These are phyloP conservation scores for Psilanteris sp. DNA, from an alignment of 1,140 invertebrate species.

Conservation along the genomic window DNA sequence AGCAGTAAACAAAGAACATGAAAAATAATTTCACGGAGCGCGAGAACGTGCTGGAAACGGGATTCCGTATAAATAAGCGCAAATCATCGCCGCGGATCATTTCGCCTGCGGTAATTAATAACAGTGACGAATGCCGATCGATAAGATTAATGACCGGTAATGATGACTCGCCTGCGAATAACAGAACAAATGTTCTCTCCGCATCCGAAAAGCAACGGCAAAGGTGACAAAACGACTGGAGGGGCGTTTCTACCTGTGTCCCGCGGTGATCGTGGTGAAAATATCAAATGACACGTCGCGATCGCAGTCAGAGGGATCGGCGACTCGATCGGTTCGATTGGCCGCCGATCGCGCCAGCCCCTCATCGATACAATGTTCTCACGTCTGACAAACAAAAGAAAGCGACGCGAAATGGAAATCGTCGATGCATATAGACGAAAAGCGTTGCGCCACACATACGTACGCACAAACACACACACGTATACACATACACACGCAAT, in stretches of 20 bases:
- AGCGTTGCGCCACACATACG: conserved; percentile 3
- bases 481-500: conserved; percentile 60
- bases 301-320: conserved; percentile 17
- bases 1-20: too few relatives aligned
- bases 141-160: conserved; percentile 54
- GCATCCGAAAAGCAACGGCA: conserved; percentile 6
- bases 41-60: too few relatives aligned
- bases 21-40: too few relatives aligned
- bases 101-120: conserved; percentile 45
- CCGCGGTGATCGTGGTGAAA: conserved; percentile 63
- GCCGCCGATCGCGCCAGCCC: too few relatives aligned
- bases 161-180: conserved; percentile 36
- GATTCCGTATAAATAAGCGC: conserved; percentile 15
- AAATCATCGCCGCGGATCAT: conserved; percentile 35
- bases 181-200: conserved; percentile 13
- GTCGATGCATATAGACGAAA: conserved; percentile 54
- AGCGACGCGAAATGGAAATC: conserved; percentile 71
- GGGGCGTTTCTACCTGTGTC: conserved; percentile 58
- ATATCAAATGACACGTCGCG: conserved; percentile 63
- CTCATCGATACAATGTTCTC: conserved; percentile 73
- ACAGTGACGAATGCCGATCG: conserved; percentile 42
- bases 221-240: conserved; percentile 45
- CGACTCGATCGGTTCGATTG: conserved; percentile 70
- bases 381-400: conserved; percentile 74
- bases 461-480: conserved; percentile 15